Percentiles rank a stretch among this genome's conserved stretches.
phyloP scores from a whole-genome alignment of 1,140 invertebrate species.

The Ceratosolen fusciceps region DNA sequence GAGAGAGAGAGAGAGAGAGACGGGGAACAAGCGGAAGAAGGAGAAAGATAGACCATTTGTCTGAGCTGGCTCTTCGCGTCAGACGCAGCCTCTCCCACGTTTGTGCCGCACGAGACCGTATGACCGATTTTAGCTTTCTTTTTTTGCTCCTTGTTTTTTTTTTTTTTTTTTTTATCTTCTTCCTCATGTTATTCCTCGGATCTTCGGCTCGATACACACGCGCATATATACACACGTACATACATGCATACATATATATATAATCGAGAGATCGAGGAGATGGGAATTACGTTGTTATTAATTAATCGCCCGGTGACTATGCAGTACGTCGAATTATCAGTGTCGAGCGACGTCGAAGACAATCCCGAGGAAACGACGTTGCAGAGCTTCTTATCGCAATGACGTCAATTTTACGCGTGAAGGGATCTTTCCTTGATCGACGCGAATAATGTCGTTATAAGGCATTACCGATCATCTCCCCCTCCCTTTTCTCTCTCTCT shows the following conservation, averaged over 20 bases:
- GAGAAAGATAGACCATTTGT: conserved; percentile 2
- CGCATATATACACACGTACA: no score
- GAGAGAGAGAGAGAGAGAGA: conserved; percentile 15
- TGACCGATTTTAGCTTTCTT: conserved; percentile 1
- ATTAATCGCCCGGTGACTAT: conserved; percentile 13
- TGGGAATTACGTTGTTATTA: background rate
- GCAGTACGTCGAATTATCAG: background rate
- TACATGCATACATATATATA: no score
- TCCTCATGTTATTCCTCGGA: background rate
- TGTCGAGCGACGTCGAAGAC: background rate
- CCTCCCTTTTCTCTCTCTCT: no score
- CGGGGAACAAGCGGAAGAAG: background rate
- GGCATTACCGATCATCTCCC: background rate
- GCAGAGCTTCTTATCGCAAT: background rate
- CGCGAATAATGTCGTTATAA: background rate
- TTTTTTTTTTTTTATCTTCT: no score
- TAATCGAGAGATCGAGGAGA: background rate
- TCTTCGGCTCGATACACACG: background rate
- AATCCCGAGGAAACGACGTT: background rate
- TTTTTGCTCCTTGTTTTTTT: background rate
- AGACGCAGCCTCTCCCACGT: conserved; percentile 16
- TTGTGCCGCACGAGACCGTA: background rate
- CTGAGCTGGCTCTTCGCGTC: conserved; percentile 7
- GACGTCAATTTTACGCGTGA: background rate
- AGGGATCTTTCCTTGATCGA: background rate